phyloP scores from a whole-genome alignment of 2,888 invertebrate species.

The Andrena dorsata region DNA sequence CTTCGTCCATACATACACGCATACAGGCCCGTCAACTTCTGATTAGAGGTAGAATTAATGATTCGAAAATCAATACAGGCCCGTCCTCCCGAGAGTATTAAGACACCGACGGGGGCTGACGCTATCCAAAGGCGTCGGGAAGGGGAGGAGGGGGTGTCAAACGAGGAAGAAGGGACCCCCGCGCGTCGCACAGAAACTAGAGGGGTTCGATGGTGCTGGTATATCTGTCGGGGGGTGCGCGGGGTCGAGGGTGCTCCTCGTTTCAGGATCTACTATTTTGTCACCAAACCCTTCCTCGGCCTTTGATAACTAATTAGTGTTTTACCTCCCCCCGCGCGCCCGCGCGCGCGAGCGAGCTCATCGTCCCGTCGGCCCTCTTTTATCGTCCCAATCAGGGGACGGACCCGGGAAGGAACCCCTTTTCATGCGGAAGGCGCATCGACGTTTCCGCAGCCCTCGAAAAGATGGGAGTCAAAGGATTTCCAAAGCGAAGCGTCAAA shows the following conservation, averaged over 20 bases:
- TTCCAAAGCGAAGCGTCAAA: conserved; percentile 82
- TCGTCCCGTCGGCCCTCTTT: conserved; percentile 82
- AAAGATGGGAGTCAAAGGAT: conserved; percentile 85
- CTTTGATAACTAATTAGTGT: conserved; percentile 88
- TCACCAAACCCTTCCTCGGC: conserved; percentile 85
- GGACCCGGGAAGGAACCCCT: conserved; percentile 78
- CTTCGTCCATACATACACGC: conserved; percentile 16
- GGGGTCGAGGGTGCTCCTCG: conserved; percentile 66
- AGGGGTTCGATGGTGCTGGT: conserved; percentile 60
- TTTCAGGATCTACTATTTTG: conserved; percentile 82
- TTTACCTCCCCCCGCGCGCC: conserved; percentile 83
- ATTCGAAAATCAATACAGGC: conserved; percentile 84
- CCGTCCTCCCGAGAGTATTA: conserved; percentile 79
- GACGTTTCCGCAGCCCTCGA: conserved; percentile 78
- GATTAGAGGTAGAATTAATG: conserved; percentile 85
- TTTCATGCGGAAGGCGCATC: conserved; percentile 78
- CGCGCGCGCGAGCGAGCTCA: conserved; percentile 46
- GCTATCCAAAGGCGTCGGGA: conserved; percentile 70
- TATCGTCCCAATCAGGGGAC: conserved; percentile 83
- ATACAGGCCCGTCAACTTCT: conserved; percentile 71
- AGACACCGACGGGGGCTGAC: conserved; percentile 74
- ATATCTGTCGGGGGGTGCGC: conserved; percentile 57
- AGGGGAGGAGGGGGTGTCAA: conserved; percentile 35
- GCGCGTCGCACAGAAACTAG: conserved; percentile 48
- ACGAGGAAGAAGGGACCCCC: conserved; percentile 54